phyloP scores from a whole-genome alignment of 1,140 invertebrate genomes.

The Drosophila ananassae region DNA sequence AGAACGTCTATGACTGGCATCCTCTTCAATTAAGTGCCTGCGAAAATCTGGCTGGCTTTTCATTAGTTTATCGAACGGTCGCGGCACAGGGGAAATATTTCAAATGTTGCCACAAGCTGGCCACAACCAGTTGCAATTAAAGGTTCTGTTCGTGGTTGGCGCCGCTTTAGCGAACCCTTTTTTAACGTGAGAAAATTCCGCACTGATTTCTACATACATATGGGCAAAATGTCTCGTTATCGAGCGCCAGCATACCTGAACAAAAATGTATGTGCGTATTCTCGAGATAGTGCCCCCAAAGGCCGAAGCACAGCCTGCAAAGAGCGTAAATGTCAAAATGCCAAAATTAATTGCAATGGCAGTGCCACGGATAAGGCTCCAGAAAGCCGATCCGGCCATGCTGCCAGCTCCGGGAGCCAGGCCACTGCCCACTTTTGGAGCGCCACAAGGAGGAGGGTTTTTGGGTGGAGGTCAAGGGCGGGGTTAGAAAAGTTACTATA shows the following conservation, averaged over 20 bases:
- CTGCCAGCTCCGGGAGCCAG: constrained; percentile 45
- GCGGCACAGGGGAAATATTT: constrained; percentile 54
- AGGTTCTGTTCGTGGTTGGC: constrained; percentile 42
- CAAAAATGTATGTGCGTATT: constrained; percentile 78
- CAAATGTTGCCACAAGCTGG: constrained; percentile 55
- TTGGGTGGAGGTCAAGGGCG: constrained; percentile 5
- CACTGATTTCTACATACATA: constrained; percentile 50
- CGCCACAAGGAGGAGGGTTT: constrained; percentile 38
- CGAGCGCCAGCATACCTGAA: constrained; percentile 71
- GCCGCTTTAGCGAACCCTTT: constrained; percentile 48
- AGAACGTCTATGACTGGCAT: constrained; percentile 51
- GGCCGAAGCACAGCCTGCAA: constrained; percentile 42
- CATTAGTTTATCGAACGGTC: constrained; percentile 70
- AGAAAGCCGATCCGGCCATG: constrained; percentile 19
- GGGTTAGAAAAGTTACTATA: neutral
- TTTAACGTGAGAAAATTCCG: constrained; percentile 77
- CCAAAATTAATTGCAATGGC: constrained; percentile 83
- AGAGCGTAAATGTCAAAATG: constrained; percentile 82
- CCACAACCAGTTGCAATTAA: constrained; percentile 63
- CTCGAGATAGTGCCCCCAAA: constrained; percentile 58
- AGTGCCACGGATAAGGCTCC: constrained; percentile 67
- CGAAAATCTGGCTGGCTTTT: constrained; percentile 63
- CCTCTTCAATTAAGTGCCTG: constrained; percentile 62
- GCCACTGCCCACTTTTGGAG: constrained; percentile 67
- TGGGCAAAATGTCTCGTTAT: constrained; percentile 71